Base-by-base conservation (phyloP, 2,113 vertebrate genomes). In the Leptosomus discolor region DNA sequence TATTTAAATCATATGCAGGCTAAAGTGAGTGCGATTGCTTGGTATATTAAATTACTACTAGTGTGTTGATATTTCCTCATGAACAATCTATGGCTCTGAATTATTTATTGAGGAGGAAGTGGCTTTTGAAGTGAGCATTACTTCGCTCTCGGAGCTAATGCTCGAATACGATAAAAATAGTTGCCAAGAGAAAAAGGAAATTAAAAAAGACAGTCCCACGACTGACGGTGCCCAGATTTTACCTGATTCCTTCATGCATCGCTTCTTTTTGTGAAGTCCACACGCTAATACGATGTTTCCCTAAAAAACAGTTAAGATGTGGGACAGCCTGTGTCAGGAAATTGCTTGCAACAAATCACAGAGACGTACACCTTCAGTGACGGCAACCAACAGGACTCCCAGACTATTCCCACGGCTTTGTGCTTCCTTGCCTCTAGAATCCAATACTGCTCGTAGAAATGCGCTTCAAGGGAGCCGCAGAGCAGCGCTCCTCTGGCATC, bases 71-170 rank as follows among this genome's bases (percentile, higher is more conserved):
- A 94, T 87, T 94, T 94, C 92, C 75, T 95, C 80, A 51, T 37
- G 93, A 95, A 96, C 94, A 96, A 94, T 94, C 97, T 94, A 90
- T 69, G 78, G 85, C 73, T 88, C 53, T 95, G 93, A 97, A 98
- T 97, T 92, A 98, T 97, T 97, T 97, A 97, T 97, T 82, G 88
- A 92, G 81, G 57, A 97, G 86, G 96, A 97, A 97, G 92, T 93
- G 61, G 92, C 77, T 97, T 97, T 97, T 94, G 96, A 97, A 96
- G 89, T 89, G 88, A 96, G 87, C 71, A 88, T 94, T 94, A 96
- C 86, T 93, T 64, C 70, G 91, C 77, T 92, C 95, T 88, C 51
- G 21, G 69, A 96, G 85, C 61, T 88, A 95, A 88, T 76, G 73
- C 77, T 17, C 69, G 85, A 94, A 89, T 95, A 94, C 32, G 71